phyloP scores from a whole-genome alignment of 1,140 invertebrate genomes.

The Maniola jurtina region DNA sequence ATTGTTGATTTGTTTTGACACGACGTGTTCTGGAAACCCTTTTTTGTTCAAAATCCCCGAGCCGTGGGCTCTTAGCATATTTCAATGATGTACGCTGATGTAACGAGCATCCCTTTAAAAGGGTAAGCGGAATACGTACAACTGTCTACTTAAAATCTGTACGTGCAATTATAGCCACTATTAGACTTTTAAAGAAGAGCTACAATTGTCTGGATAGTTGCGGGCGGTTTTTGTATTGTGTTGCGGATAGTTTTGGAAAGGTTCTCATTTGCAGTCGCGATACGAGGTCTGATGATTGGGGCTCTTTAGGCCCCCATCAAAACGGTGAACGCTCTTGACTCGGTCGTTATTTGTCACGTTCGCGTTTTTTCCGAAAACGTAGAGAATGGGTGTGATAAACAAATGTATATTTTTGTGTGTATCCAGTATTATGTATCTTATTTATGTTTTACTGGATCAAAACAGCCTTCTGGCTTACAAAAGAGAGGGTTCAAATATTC shows the following conservation, averaged over 20 bases:
- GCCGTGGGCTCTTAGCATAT: constrained; percentile 49
- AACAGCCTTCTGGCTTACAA: no score
- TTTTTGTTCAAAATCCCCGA: constrained; percentile 53
- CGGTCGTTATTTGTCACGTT: constrained; percentile 28
- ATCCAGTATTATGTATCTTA: no score
- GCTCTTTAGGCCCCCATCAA: constrained; percentile 33
- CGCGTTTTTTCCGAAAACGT: constrained; percentile 9
- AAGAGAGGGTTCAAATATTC: no score
- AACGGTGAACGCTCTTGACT: constrained; percentile 10
- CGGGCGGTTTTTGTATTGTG: constrained; percentile 12
- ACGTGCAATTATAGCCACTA: constrained; percentile 21
- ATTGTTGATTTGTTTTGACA: constrained; percentile 48
- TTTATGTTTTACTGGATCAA: no score
- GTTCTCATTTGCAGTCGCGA: constrained; percentile 43
- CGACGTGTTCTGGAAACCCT: constrained; percentile 44
- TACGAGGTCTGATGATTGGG: constrained; percentile 39
- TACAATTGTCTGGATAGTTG: constrained; percentile 27
- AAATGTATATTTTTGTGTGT: not conserved
- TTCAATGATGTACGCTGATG: constrained; percentile 53
- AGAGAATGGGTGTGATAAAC: not conserved
- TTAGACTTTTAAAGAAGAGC: constrained; percentile 18
- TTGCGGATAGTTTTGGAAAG: constrained; percentile 37
- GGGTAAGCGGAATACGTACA: constrained; percentile 35
- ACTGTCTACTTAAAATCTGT: constrained; percentile 13
- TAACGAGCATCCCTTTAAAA: constrained; percentile 49